phyloP scores from a whole-genome alignment of 2,113 vertebrate species.

The Alouatta palliata region DNA sequence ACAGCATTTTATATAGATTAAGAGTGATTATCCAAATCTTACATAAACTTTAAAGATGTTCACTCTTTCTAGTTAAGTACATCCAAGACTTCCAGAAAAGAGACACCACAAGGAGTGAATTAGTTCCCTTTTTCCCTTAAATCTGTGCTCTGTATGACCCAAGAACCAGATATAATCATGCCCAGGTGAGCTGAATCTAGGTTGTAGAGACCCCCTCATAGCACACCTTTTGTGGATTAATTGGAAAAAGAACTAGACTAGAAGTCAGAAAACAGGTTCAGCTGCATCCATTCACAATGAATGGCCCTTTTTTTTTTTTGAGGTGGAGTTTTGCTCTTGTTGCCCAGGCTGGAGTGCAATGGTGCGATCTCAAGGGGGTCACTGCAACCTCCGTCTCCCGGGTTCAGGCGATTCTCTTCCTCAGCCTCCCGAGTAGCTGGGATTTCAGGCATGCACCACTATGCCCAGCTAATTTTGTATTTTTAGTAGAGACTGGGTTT shows the following conservation, averaged over 20 bases:
- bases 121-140: conserved; percentile 28
- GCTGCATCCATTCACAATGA: background rate
- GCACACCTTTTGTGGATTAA: background rate
- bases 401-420: too few species aligned
- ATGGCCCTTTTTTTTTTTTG: background rate
- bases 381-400: too few species aligned
- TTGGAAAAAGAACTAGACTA: conserved; percentile 10
- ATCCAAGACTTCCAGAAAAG: conserved; percentile 21
- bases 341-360: too few species aligned
- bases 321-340: too few species aligned
- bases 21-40: conserved; percentile 41
- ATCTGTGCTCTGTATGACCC: background rate
- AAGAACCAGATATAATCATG: background rate
- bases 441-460: too few species aligned
- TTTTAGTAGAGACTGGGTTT: too few species aligned
- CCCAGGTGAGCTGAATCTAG: background rate
- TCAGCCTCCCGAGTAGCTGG: too few species aligned
- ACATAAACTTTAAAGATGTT: conserved; percentile 39
- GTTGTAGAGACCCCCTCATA: background rate
- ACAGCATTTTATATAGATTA: conserved; percentile 7
- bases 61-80: conserved; percentile 13
- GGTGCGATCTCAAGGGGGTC: too few species aligned
- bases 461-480: too few species aligned
- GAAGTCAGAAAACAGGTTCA: background rate
- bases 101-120: background rate